Conservation (phyloP, 2,888 invertebrate species). For the Eucera pruinosa region DNA sequence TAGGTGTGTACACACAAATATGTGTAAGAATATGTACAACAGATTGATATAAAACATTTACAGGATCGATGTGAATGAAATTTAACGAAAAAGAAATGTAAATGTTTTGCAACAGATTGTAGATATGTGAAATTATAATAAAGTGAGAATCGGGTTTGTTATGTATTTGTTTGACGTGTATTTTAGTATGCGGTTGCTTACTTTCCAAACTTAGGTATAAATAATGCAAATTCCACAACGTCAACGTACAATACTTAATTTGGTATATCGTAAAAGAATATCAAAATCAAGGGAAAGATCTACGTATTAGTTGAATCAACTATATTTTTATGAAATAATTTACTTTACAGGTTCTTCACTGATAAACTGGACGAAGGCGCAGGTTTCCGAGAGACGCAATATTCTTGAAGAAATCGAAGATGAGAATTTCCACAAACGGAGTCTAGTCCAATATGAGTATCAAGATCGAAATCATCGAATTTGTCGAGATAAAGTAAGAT, state of each 20-base stretch:
- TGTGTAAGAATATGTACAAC: not conserved
- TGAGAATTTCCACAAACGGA: not conserved
- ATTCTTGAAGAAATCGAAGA: not conserved
- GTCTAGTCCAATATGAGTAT: too few species aligned
- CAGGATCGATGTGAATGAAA: not conserved
- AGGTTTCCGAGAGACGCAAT: not conserved
- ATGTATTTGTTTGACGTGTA: slow-evolving; percentile 7
- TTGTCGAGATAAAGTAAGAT: too few species aligned
- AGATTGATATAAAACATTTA: not conserved
- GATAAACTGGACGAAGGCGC: too few species aligned
- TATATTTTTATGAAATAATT: not conserved
- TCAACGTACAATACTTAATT: too few species aligned
- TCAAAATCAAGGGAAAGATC: not conserved
- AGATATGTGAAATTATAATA: not conserved
- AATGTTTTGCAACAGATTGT: not conserved
- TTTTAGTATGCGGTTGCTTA: not conserved
- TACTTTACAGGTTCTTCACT: slow-evolving; percentile 23
- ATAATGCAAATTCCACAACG: not conserved
- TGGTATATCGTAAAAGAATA: not conserved
- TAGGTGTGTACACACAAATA: not conserved
- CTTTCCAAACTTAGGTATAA: not conserved
- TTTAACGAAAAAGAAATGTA: not conserved
- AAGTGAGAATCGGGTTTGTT: not conserved
- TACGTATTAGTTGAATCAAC: too few species aligned
- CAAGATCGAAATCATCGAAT: not conserved